Evolutionary conservation across 1,140 invertebrate species (phyloP).

Genomic region (Dinoponera quadriceps): DNA sequence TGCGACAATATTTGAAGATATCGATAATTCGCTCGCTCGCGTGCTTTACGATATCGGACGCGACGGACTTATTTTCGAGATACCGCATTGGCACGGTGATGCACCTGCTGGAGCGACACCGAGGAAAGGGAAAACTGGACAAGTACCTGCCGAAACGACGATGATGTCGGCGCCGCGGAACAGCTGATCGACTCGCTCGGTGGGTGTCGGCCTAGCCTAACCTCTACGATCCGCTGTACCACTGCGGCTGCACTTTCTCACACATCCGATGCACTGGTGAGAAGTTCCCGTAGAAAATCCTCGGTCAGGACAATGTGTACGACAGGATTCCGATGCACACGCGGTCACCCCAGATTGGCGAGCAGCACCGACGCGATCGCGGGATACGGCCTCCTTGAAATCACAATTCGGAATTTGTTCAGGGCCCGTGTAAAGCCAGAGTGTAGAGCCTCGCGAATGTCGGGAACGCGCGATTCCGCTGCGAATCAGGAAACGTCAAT

Average conservation of each 20-base stretch:
- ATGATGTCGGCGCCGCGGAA: conserved; percentile 63
- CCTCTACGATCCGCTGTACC: conserved; percentile 24
- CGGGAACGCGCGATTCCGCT: not conserved
- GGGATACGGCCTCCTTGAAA: not conserved
- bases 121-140: conserved; percentile 54
- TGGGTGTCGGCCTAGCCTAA: conserved; percentile 71
- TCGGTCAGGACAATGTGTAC: not conserved
- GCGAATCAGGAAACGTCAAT: not conserved
- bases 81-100: not conserved
- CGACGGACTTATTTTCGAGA: not conserved
- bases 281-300: not conserved
- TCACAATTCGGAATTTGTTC: not conserved
- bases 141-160: conserved; percentile 60
- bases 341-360: not conserved
- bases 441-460: not conserved
- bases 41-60: not conserved
- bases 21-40: not conserved
- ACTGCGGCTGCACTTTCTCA: conserved; percentile 48
- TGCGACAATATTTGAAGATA: not conserved
- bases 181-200: conserved; percentile 70
- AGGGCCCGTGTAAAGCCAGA: not conserved
- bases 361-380: not conserved
- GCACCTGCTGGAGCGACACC: not conserved
- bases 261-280: conserved; percentile 35
- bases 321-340: not conserved